These are phyloP conservation scores for Nannobrachium achirus DNA, from an alignment of 2,113 vertebrate genomes.

Conservation along the genomic window DNA sequence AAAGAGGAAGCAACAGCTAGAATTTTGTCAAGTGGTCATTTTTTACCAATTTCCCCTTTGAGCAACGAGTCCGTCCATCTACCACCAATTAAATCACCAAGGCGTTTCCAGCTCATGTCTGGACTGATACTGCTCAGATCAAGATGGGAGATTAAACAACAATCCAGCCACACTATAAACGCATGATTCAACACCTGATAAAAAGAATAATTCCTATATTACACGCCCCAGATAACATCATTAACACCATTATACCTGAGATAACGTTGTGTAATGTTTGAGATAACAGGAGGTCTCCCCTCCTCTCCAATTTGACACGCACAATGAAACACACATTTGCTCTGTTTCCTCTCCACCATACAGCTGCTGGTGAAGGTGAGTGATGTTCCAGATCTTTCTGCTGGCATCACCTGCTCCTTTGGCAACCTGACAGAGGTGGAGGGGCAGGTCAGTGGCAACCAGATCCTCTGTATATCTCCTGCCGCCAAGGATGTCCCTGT, in stretches of 20 bases:
- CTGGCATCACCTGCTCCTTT: conserved; percentile 91
- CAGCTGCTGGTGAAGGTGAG: conserved; percentile 93
- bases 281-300: too few species aligned
- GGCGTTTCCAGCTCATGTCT: background rate
- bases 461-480: conserved; percentile 90
- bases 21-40: conserved; percentile 35
- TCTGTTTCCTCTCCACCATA: background rate
- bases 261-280: too few species aligned
- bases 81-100: background rate
- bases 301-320: too few species aligned
- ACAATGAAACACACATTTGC: too few species aligned
- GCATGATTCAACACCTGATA: background rate
- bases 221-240: background rate
- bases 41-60: conserved; percentile 4
- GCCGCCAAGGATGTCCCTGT: conserved; percentile 90
- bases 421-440: conserved; percentile 95
- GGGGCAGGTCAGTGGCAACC: conserved; percentile 89
- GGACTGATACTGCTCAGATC: background rate
- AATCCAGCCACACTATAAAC: conserved; percentile 7
- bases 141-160: background rate
- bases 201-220: background rate
- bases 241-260: background rate
- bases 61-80: background rate
- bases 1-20: conserved; percentile 28
- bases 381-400: conserved; percentile 90